These are phyloP conservation scores for Micropoecilia bifurca DNA, from an alignment of 2,797 vertebrate species.

Conservation along the genomic window DNA sequence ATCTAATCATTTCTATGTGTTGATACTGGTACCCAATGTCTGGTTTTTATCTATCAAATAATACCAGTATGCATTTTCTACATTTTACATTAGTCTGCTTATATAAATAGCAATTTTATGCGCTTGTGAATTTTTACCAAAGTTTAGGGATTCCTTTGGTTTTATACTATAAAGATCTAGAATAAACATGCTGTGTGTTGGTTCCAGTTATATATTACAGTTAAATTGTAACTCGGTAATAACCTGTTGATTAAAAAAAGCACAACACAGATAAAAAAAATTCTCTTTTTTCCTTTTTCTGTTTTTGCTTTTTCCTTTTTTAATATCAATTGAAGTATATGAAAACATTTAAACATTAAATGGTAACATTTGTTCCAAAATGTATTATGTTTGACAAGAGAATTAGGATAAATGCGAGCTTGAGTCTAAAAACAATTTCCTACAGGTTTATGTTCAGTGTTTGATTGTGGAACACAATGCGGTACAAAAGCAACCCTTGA, in stretches of 20 bases:
- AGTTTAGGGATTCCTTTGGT: background rate
- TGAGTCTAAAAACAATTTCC: background rate
- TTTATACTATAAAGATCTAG: background rate
- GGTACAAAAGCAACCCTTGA: background rate
- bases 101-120: background rate
- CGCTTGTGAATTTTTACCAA: background rate
- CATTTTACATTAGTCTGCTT: background rate
- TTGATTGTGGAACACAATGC: background rate
- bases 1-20: background rate
- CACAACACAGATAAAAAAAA: constrained; percentile 56
- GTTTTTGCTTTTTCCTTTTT: constrained; percentile 22
- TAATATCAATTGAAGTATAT: background rate
- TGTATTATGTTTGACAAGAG: background rate
- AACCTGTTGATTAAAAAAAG: background rate
- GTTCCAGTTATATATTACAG: background rate
- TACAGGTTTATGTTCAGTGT: background rate
- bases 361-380: background rate
- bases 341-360: background rate
- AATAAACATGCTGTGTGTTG: background rate
- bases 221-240: background rate
- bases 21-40: background rate
- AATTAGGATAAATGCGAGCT: background rate
- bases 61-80: background rate
- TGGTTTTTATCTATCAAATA: background rate
- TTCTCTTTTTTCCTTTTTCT: constrained; percentile 63